Evolutionary conservation across 2,113 vertebrate species (phyloP).

Genomic region (Trogon surrucura): DNA sequence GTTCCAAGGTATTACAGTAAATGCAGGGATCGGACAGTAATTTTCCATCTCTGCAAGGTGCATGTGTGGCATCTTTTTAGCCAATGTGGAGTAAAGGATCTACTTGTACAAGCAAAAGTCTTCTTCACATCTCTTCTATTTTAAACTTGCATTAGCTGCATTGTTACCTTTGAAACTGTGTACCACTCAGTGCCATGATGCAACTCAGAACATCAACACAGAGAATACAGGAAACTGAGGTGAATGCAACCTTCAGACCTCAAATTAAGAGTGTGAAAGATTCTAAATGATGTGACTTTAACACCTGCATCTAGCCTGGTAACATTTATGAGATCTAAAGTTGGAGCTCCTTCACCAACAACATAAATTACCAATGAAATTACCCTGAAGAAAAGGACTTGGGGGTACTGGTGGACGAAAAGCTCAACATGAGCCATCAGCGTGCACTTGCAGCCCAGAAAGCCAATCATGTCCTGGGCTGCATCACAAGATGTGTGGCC

Average conservation of each 20-base stretch:
- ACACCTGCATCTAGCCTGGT: not conserved
- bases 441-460: no score
- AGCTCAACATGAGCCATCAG: no score
- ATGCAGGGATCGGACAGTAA: not conserved
- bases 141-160: not conserved
- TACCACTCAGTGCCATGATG: not conserved
- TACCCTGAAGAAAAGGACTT: no score
- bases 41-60: not conserved
- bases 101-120: not conserved
- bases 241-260: not conserved
- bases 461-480: no score
- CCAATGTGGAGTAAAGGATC: not conserved
- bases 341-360: not conserved
- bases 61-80: not conserved
- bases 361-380: not conserved
- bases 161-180: not conserved
- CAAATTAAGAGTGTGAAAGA: not conserved
- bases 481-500: no score
- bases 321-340: not conserved
- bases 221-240: not conserved
- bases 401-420: no score
- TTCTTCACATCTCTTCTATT: not conserved
- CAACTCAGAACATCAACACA: not conserved
- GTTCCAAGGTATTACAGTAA: not conserved
- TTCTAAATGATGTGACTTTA: not conserved